Evolutionary conservation across 2,888 invertebrate genomes (phyloP), one percentile per base, ranked within the genome.

Genomic region (Pemphredon lugubris): DNA sequence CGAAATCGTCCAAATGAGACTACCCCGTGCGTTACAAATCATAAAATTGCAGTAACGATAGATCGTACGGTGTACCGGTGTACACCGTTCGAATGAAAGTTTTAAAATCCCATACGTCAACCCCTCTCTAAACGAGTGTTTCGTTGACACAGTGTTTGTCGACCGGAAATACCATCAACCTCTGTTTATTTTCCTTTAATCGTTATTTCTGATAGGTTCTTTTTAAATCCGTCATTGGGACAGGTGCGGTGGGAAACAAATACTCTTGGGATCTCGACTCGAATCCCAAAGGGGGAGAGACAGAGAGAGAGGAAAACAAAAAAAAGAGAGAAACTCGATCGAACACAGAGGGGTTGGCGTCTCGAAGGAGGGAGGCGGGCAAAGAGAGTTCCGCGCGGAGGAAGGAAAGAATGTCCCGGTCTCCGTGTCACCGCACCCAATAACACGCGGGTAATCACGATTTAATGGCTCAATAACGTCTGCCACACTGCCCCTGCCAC

Each of bases 391-490:
- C 7, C 32, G 16, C 16, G 20, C 2, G 48, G 44, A 11, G 51
- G 47, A 32, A 42, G 54, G 63, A 77, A 81, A 80, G 76, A 81
- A 77, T 66, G 82, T 72, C 67, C 54, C 72, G n/a, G 55, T 81
- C 77, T 77, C 57, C 73, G 79, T 85, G 85, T 84, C 85, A 84
- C 83, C 82, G 81, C 76, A 72, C 59, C 84, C 87, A 86, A 87
- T 87, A 87, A 84, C 84, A 82, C 77, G 77, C 77, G 76, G 81
- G 83, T 87, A 87, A 87, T 87, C 86, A 86, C 83, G 78, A 87
- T 87, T 87, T 87, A 87, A 87, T 87, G 84, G 86, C 85, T 86
- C 87, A 87, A 87, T 87, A 87, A 87, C 86, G 83, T 86, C 80
- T 74, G 69, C 79, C 80, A 69, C 73, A 59, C 73, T 75, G 71